phyloP scores from a whole-genome alignment of 2,113 vertebrate genomes.

The Hypomesus transpacificus region DNA sequence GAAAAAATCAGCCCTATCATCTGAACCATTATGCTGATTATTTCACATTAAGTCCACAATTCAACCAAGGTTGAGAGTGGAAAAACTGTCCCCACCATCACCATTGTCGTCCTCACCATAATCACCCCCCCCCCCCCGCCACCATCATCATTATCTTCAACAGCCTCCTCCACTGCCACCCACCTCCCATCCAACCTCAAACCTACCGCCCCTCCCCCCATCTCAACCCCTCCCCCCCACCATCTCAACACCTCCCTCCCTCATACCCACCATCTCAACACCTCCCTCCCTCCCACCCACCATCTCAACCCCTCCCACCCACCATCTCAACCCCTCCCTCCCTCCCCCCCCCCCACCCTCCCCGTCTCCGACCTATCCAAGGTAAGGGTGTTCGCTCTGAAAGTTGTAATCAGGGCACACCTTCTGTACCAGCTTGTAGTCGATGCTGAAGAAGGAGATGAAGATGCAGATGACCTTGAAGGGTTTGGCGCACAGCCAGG shows the following conservation, averaged over 20 bases:
- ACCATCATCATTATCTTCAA: constrained; percentile 46
- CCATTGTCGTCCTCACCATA: constrained; percentile 45
- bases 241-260: background rate
- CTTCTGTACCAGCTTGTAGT: constrained; percentile 99
- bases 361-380: constrained; percentile 74
- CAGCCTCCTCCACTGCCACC: constrained; percentile 26
- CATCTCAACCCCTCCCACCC: background rate
- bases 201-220: no score
- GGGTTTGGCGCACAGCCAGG: constrained; percentile 96
- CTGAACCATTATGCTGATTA: constrained; percentile 50
- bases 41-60: constrained; percentile 60
- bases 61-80: constrained; percentile 56
- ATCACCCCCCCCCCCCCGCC: constrained; percentile 53
- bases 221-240: background rate
- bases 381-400: constrained; percentile 93
- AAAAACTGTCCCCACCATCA: constrained; percentile 56
- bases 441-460: constrained; percentile 96
- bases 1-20: constrained; percentile 50
- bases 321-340: background rate
- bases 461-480: constrained; percentile 99
- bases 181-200: no score
- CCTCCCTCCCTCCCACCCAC: background rate
- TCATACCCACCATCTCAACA: background rate
- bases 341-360: constrained; percentile 20
- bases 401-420: constrained; percentile 99